Conservation (phyloP, 1,140 invertebrate genomes). For the Drosophila azteca region DNA sequence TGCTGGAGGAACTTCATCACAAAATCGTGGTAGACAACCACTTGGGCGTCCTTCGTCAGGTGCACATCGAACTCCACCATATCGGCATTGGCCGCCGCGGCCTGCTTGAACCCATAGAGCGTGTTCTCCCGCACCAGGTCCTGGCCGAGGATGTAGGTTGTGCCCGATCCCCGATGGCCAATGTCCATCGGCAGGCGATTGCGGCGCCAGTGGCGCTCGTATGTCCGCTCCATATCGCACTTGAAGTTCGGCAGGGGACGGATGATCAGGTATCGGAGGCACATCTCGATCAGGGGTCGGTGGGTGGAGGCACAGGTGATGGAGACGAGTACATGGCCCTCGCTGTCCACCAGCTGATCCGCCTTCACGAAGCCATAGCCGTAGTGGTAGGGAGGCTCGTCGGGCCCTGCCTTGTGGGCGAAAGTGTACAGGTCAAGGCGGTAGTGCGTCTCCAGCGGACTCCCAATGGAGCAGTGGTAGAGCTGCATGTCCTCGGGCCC, state of each 20-base stretch:
- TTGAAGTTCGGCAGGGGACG: slow-evolving; percentile 13
- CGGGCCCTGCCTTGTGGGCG: slow-evolving; percentile 25
- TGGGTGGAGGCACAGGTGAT: slow-evolving; percentile 67
- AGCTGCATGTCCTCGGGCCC: slow-evolving; percentile 52
- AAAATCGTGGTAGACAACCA: slow-evolving; percentile 67
- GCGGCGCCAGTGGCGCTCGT: slow-evolving; percentile 42
- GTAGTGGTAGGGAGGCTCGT: slow-evolving; percentile 67
- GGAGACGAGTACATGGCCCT: slow-evolving; percentile 44
- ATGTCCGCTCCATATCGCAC: slow-evolving; percentile 31
- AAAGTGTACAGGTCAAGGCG: slow-evolving; percentile 59
- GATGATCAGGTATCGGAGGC: slow-evolving; percentile 47
- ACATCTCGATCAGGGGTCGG: slow-evolving; percentile 61
- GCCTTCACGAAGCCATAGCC: slow-evolving; percentile 57
- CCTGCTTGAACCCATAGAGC: slow-evolving; percentile 42
- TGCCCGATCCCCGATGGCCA: slow-evolving; percentile 58
- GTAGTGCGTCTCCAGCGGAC: slow-evolving; percentile 39
- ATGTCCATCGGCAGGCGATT: slow-evolving; percentile 36
- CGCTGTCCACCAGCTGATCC: slow-evolving; percentile 32
- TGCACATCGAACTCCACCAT: slow-evolving; percentile 75
- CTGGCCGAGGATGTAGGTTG: slow-evolving; percentile 17
- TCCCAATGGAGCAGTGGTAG: slow-evolving; percentile 50
- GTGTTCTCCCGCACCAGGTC: slow-evolving; percentile 68
- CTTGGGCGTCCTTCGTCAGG: slow-evolving; percentile 62
- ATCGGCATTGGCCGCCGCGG: slow-evolving; percentile 34
- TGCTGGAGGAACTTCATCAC: slow-evolving; percentile 34